Conservation (phyloP, 2,113 vertebrate genomes). For the Sialia sialis region DNA sequence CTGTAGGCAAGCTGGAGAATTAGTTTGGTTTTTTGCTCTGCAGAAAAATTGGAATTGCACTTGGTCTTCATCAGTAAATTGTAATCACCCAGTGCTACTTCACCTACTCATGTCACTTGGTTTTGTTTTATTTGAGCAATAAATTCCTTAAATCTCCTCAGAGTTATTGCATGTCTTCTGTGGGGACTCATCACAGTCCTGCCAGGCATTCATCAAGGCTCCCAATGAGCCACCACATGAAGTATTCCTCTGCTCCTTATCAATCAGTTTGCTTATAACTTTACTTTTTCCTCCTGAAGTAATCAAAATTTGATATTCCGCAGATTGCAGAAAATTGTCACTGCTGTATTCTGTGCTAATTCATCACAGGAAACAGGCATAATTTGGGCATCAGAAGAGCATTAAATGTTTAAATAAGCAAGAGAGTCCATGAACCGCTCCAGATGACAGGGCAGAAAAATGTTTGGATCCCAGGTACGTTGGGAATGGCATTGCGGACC, state of each 20-base stretch:
- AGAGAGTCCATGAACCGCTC: neutral
- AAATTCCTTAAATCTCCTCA: constrained; percentile 36
- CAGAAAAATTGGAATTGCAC: neutral
- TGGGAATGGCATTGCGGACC: neutral
- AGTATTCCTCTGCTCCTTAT: constrained; percentile 44
- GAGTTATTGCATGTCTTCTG: constrained; percentile 16
- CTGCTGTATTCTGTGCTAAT: constrained; percentile 18
- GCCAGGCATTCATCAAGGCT: constrained; percentile 44
- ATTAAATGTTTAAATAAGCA: constrained; percentile 54
- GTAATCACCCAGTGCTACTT: neutral
- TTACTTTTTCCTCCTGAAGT: constrained; percentile 31
- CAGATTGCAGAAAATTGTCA: constrained; percentile 43
- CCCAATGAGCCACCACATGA: neutral
- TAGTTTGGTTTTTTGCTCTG: constrained; percentile 3
- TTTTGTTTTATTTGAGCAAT: constrained; percentile 57
- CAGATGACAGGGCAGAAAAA: constrained; percentile 30
- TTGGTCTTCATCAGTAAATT: constrained; percentile 19
- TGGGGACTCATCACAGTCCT: constrained; percentile 33
- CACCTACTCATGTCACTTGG: neutral
- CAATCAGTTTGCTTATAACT: constrained; percentile 56
- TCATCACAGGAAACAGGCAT: constrained; percentile 16
- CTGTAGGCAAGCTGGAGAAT: neutral
- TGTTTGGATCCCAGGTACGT: neutral
- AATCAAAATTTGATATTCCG: constrained; percentile 51
- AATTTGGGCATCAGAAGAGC: constrained; percentile 46